Base-by-base conservation (phyloP, 2,797 vertebrate species). In the Leucoraja ocellata region DNA sequence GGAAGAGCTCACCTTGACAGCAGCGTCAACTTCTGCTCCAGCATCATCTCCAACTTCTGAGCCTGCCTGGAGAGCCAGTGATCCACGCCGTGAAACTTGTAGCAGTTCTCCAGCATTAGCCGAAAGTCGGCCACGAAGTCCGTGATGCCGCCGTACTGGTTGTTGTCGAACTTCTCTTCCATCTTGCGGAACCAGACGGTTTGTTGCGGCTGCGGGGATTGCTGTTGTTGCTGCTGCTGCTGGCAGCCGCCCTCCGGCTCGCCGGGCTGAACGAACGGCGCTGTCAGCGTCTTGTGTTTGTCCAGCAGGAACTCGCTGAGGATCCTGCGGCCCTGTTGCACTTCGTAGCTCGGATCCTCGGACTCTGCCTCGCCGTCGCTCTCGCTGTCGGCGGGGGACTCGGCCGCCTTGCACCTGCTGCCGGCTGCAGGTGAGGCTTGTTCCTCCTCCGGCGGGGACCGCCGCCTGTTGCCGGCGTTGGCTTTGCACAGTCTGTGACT, bases 61-160 rank as follows among this genome's bases (percentile, higher is more conserved):
- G 98, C 98, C 95, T 99, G 98, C 94, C 96, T 99, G 94, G 98
- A 99, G 63, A 99, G 96, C 98, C 98, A 99, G 95, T 99, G 98
- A 95, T 99, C 98, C 54, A 99, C 98, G 5, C 98, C 98, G 3
- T 98, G 97, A 94, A 97, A 96, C 93, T 98, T 97, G 94, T 99
- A 99, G 94, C 98, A 99, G 32, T 97, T 97, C 95, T 99, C 98
- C 95, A 99, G 95, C 98, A 99, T 98, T 18, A 97, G 94, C 94
- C 98, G 97, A 96, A 99, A 99, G 95, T 99, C 98, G 3, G 97
- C 96, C 93, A 99, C 98, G 94, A 99, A 99, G 94, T 98, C 98
- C 0, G 97, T 98, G 94, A 99, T 98, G 88, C 96, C 97, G 21
- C 95, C 80, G 86, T 99, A 99, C 94, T 97, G 97, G 79, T 97